Conservation (phyloP, 2,113 vertebrate species). For the Apaloderma vittatum region DNA sequence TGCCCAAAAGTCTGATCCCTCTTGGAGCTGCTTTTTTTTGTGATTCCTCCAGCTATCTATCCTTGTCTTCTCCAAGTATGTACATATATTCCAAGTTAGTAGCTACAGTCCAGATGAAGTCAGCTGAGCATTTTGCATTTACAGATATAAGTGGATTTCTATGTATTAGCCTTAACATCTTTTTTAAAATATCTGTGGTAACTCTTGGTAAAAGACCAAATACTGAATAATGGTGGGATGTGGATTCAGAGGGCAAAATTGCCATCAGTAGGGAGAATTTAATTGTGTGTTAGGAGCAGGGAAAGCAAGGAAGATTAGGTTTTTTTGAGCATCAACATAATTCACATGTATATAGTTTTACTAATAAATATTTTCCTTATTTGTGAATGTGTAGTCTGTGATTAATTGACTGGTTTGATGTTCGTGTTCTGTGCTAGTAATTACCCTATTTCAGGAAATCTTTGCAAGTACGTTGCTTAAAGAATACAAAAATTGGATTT, state of each 20-base stretch:
- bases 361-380: neutral
- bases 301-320: neutral
- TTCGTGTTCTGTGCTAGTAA: neutral
- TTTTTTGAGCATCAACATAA: neutral
- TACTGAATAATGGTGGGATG: neutral
- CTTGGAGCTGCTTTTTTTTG: neutral
- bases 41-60: neutral
- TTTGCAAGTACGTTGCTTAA: neutral
- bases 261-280: neutral
- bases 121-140: neutral
- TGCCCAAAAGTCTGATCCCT: neutral
- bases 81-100: neutral
- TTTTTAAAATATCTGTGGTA: neutral
- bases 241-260: neutral
- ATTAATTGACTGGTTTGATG: neutral
- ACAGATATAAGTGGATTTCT: neutral
- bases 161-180: neutral
- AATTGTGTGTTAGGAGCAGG: neutral
- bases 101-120: neutral
- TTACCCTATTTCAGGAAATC: neutral
- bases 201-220: neutral
- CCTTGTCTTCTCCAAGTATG: neutral
- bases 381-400: neutral
- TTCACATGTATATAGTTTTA: neutral
- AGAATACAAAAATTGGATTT: neutral